Evolutionary conservation across 64 coral and sea anemone species (phyloP).

Genomic region (Catalaphyllia jardinei): DNA sequence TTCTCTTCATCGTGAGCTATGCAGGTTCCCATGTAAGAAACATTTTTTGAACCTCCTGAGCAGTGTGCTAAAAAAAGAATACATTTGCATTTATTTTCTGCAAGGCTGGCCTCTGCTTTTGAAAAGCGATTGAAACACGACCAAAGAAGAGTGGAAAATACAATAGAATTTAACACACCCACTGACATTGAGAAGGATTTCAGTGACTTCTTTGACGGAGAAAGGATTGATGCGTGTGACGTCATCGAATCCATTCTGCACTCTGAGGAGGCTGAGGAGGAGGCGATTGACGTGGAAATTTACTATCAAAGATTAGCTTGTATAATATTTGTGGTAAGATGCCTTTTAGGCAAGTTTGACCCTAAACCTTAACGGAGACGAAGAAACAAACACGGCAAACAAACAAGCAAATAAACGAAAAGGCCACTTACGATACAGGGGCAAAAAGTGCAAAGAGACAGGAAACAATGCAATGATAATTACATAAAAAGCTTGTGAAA

Average conservation of each 20-base stretch:
- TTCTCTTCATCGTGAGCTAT: too few relatives aligned
- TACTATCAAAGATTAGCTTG: neutral
- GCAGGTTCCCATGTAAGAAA: too few relatives aligned
- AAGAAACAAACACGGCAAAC: neutral
- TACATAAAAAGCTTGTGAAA: too few relatives aligned
- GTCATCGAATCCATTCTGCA: neutral
- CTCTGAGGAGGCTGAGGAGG: neutral
- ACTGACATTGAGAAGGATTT: slow-evolving; percentile 9
- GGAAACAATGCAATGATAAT: too few relatives aligned
- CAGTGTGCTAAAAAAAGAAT: neutral
- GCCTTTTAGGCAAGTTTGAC: neutral
- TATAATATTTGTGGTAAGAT: slow-evolving; percentile 13
- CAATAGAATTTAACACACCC: neutral
- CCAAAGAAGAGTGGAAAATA: slow-evolving; percentile 1
- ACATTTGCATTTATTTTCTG: neutral
- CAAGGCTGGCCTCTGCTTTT: neutral
- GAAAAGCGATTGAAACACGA: neutral
- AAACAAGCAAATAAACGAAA: neutral
- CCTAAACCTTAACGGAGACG: neutral
- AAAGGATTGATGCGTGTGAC: neutral
- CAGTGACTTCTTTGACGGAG: neutral
- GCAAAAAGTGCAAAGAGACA: too few relatives aligned
- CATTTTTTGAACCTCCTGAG: too few relatives aligned
- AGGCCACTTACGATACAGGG: too few relatives aligned
- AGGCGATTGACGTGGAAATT: neutral